Conservation (phyloP, 2,797 vertebrate species). For the Bryconaethiops microstoma region DNA sequence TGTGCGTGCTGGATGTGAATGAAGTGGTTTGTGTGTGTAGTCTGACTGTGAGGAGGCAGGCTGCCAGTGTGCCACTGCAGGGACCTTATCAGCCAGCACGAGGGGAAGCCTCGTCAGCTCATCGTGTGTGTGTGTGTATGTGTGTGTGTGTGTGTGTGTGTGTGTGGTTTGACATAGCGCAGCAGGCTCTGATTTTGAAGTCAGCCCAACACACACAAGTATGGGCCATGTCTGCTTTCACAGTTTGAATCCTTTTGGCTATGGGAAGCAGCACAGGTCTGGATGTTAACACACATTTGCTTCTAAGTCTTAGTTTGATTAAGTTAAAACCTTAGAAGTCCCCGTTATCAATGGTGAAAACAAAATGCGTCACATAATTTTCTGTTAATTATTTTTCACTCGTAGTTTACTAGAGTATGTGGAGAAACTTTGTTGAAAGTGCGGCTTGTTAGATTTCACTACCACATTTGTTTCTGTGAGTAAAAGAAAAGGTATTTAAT, state of each 20-base stretch:
- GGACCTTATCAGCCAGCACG: slow-evolving; percentile 44
- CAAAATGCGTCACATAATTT: too few species aligned
- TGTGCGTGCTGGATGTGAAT: slow-evolving; percentile 37
- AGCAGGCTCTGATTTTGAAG: slow-evolving; percentile 51
- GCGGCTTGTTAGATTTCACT: too few species aligned
- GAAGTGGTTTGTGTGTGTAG: slow-evolving; percentile 29
- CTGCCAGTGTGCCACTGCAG: slow-evolving; percentile 47
- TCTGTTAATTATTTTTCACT: too few species aligned
- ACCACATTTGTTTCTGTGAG: too few species aligned
- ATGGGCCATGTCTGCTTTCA: slow-evolving; percentile 27
- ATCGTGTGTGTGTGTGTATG: slow-evolving; percentile 33
- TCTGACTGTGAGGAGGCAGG: slow-evolving; percentile 39
- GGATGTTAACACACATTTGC: background rate
- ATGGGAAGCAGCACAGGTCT: background rate
- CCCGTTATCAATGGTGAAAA: too few species aligned
- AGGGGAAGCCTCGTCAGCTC: slow-evolving; percentile 40
- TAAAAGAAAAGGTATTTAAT: too few species aligned
- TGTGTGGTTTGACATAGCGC: slow-evolving; percentile 59
- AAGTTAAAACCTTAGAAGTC: too few species aligned
- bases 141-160: slow-evolving; percentile 50
- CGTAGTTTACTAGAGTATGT: too few species aligned
- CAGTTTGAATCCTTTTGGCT: slow-evolving; percentile 36
- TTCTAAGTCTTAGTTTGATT: background rate
- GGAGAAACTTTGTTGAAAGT: too few species aligned
- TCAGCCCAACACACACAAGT: slow-evolving; percentile 15